Evolutionary conservation across 2,888 invertebrate species (phyloP).

Genomic region (Leucophora obtusa): DNA sequence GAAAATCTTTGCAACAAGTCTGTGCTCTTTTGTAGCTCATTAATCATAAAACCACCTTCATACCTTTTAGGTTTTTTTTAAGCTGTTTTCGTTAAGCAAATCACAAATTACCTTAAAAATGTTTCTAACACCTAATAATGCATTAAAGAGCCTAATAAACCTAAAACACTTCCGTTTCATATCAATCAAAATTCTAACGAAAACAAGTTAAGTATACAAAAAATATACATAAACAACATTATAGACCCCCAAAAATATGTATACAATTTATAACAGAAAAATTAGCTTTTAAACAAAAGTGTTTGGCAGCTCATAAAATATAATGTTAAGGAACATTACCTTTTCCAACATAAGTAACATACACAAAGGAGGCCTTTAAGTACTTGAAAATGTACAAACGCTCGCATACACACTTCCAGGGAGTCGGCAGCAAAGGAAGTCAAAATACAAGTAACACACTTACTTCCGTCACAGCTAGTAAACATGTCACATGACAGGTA

Average conservation of each 20-base stretch:
- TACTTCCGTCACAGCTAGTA: constrained; percentile 63
- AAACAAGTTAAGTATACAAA: constrained; percentile 11
- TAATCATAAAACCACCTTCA: constrained; percentile 51
- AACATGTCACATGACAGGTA: constrained; percentile 61
- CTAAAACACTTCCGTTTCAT: constrained; percentile 60
- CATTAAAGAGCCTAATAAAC: constrained; percentile 58
- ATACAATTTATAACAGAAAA: constrained; percentile 53
- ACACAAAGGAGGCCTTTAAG: not conserved
- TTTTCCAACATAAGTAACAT: constrained; percentile 15
- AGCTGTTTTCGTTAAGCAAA: not conserved
- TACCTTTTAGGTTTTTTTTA: constrained; percentile 7
- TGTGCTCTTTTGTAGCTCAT: constrained; percentile 16
- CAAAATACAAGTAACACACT: constrained; percentile 52
- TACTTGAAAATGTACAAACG: not conserved
- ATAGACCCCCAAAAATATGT: constrained; percentile 10
- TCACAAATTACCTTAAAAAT: constrained; percentile 59
- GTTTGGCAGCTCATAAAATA: constrained; percentile 75
- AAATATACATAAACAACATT: not conserved
- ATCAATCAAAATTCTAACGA: constrained; percentile 58
- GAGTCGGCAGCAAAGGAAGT: constrained; percentile 41
- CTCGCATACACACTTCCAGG: too few relatives aligned
- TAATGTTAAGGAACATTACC: constrained; percentile 65
- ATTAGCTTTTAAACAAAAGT: constrained; percentile 73
- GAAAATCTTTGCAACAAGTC: constrained; percentile 23
- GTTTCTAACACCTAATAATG: constrained; percentile 60